These are phyloP conservation scores for Venusia cambrica DNA, from an alignment of 2,888 invertebrate genomes.

Conservation along the genomic window DNA sequence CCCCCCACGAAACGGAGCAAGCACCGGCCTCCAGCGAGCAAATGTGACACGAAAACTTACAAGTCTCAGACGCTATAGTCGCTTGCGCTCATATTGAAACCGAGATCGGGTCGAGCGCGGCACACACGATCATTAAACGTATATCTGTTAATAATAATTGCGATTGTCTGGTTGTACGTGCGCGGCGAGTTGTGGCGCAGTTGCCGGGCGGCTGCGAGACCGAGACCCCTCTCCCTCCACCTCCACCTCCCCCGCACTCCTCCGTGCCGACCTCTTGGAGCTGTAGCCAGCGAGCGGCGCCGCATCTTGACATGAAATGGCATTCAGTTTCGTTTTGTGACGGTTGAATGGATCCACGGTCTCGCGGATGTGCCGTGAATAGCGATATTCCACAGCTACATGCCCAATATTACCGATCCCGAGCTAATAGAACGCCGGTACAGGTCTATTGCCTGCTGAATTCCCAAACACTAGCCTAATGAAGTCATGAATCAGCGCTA, in stretches of 20 bases:
- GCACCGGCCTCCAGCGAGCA: slow-evolving; percentile 38
- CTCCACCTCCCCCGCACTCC: slow-evolving; percentile 35
- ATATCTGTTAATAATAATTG: slow-evolving; percentile 77
- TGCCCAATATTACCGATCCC: slow-evolving; percentile 12
- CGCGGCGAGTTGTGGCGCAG: slow-evolving; percentile 72
- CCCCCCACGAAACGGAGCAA: slow-evolving; percentile 50
- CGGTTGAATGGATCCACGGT: slow-evolving; percentile 60
- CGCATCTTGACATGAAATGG: slow-evolving; percentile 68
- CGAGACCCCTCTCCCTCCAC: slow-evolving; percentile 30
- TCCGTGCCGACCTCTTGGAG: slow-evolving; percentile 45
- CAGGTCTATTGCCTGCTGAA: slow-evolving; percentile 19
- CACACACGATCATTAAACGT: slow-evolving; percentile 72
- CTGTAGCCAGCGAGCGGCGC: slow-evolving; percentile 44
- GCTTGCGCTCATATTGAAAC: slow-evolving; percentile 37
- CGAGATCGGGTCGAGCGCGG: slow-evolving; percentile 49
- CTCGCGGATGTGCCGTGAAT: slow-evolving; percentile 51
- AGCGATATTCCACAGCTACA: slow-evolving; percentile 32
- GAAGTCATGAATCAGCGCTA: slow-evolving; percentile 25
- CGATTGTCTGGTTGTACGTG: slow-evolving; percentile 75
- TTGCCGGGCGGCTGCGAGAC: slow-evolving; percentile 60
- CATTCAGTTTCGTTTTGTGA: slow-evolving; percentile 65
- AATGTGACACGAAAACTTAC: slow-evolving; percentile 51
- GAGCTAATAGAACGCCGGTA: slow-evolving; percentile 20
- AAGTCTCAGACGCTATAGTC: slow-evolving; percentile 52
- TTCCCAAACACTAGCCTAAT: slow-evolving; percentile 18